Percentiles rank a stretch among this genome's conserved stretches.
Evolutionary conservation across 1,140 invertebrate species (phyloP).

Genomic region (Magallana angulata): DNA sequence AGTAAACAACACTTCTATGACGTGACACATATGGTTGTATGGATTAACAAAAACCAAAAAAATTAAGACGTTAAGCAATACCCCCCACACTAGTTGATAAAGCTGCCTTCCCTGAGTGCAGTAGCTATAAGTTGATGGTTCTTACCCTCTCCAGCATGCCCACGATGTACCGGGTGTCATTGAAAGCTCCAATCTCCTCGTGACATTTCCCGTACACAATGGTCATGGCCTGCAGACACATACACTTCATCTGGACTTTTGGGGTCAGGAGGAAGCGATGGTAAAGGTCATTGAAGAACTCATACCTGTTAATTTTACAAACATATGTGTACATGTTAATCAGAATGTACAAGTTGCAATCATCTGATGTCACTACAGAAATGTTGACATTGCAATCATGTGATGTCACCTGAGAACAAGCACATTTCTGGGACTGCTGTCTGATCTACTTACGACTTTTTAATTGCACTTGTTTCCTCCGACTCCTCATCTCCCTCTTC

Average conservation of each 20-base stretch:
- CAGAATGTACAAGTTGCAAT: background rate
- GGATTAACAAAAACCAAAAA: no score
- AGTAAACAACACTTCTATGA: no score
- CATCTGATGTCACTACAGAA: background rate
- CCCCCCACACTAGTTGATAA: no score
- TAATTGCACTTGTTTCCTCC: slow-evolving; percentile 91
- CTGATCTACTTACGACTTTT: slow-evolving; percentile 87
- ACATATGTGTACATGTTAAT: background rate
- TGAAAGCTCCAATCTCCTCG: slow-evolving; percentile 97
- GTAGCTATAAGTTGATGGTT: background rate
- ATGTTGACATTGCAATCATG: no score
- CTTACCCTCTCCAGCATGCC: slow-evolving; percentile 94
- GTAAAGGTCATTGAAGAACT: slow-evolving; percentile 99
- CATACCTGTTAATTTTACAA: slow-evolving; percentile 81
- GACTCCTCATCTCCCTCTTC: slow-evolving; percentile 88
- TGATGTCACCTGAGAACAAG: no score
- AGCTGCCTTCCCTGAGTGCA: no score
- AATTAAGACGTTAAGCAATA: no score
- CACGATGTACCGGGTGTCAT: slow-evolving; percentile 97
- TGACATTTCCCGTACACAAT: slow-evolving; percentile 97
- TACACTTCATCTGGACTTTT: slow-evolving; percentile 94
- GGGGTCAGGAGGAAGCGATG: slow-evolving; percentile 96
- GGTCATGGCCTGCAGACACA: slow-evolving; percentile 98
- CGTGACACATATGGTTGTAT: no score
- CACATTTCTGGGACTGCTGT: no score